Evolutionary conservation across 2,113 vertebrate species (phyloP).

Genomic region (Dipodomys spectabilis): DNA sequence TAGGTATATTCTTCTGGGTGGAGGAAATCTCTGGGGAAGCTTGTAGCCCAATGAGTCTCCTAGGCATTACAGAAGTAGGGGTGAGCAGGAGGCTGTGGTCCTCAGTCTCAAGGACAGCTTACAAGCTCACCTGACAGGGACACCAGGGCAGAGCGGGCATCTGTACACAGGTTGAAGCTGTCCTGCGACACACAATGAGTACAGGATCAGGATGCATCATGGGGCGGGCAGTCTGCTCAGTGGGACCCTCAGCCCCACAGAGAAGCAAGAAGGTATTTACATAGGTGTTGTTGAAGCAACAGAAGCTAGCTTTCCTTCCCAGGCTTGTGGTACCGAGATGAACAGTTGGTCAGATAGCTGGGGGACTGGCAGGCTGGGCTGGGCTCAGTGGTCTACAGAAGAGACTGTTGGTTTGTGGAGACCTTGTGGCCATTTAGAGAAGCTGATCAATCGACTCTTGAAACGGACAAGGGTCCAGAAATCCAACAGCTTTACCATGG

Average conservation of each 20-base stretch:
- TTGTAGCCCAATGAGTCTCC: neutral
- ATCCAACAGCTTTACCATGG: slow-evolving; percentile 18
- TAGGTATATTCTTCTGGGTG: neutral
- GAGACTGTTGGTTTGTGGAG: slow-evolving; percentile 60
- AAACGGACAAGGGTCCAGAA: slow-evolving; percentile 57
- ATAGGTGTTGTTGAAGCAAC: slow-evolving; percentile 78
- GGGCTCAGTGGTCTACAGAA: slow-evolving; percentile 64
- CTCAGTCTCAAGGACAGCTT: neutral
- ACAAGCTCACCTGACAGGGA: neutral
- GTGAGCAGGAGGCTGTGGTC: neutral
- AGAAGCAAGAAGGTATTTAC: slow-evolving; percentile 87
- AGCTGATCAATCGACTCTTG: slow-evolving; percentile 57
- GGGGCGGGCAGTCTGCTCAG: slow-evolving; percentile 73
- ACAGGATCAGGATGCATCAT: slow-evolving; percentile 57
- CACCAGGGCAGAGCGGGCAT: neutral
- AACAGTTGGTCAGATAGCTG: slow-evolving; percentile 65
- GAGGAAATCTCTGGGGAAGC: neutral
- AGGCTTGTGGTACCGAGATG: slow-evolving; percentile 71
- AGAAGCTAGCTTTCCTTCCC: slow-evolving; percentile 69
- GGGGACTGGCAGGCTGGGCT: slow-evolving; percentile 56
- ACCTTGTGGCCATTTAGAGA: slow-evolving; percentile 46
- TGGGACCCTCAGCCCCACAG: slow-evolving; percentile 75
- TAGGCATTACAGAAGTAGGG: neutral
- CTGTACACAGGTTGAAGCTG: slow-evolving; percentile 80
- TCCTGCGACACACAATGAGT: slow-evolving; percentile 55